Evolutionary conservation across 2,797 vertebrate species (phyloP).

Genomic region (Acanthurus leucopareius): DNA sequence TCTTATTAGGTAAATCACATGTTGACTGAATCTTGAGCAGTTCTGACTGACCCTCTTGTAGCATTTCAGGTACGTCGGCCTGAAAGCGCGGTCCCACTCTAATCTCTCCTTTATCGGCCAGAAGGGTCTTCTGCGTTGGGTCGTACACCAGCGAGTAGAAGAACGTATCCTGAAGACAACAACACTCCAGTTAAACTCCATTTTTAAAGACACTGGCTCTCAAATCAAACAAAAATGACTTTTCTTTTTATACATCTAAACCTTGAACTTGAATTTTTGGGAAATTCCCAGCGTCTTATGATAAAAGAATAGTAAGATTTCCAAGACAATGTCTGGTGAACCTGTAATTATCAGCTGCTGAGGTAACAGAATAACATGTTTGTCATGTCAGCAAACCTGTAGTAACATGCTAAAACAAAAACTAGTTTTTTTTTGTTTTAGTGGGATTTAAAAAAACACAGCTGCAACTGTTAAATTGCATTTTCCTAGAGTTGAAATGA

Average conservation of each 20-base stretch:
- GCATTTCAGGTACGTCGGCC: slow-evolving; percentile 97
- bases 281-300: not conserved
- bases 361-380: not conserved
- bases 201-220: not conserved
- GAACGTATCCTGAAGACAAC: slow-evolving; percentile 90
- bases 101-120: slow-evolving; percentile 98
- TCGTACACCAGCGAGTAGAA: slow-evolving; percentile 98
- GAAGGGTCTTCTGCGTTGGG: slow-evolving; percentile 95
- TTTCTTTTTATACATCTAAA: not conserved
- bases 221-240: not conserved
- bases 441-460: not conserved
- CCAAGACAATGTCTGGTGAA: not conserved
- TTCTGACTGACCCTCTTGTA: slow-evolving; percentile 92
- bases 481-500: not conserved
- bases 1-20: not conserved
- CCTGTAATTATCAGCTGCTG: not conserved
- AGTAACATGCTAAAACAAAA: not conserved
- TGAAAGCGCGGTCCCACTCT: slow-evolving; percentile 97
- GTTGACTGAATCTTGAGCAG: not conserved
- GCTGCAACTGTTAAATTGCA: not conserved
- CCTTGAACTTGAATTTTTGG: not conserved
- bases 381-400: not conserved
- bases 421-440: not conserved
- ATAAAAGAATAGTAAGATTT: not conserved
- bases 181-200: not conserved